phyloP scores from a whole-genome alignment of 2,113 vertebrate genomes.

The Tympanuchus pallidicinctus region DNA sequence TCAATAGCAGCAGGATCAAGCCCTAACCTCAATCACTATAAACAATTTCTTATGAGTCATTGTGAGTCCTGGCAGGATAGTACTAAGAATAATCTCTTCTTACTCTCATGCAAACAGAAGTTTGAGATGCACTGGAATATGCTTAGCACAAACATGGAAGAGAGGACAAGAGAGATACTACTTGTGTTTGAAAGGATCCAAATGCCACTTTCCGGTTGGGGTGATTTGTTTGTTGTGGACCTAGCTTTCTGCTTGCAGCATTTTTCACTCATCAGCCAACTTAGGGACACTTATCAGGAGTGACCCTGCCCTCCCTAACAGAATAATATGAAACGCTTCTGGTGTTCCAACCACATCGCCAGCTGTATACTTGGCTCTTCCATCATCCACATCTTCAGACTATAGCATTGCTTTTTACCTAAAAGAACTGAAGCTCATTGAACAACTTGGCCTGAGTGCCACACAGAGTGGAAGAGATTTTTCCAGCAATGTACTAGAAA shows the following conservation, averaged over 20 bases:
- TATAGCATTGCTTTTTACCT: not conserved
- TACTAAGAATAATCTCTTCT: not conserved
- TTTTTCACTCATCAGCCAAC: not conserved
- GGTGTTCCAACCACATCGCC: not conserved
- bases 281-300: not conserved
- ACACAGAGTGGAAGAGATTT: not conserved
- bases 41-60: accelerated
- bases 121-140: not conserved
- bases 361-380: not conserved
- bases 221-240: not conserved
- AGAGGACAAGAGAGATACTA: not conserved
- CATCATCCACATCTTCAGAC: not conserved
- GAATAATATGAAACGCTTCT: not conserved
- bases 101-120: not conserved
- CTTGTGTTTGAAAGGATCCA: not conserved
- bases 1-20: not conserved
- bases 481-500: not conserved
- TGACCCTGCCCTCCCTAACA: accelerated
- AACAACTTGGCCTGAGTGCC: accelerated
- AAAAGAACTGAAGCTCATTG: not conserved
- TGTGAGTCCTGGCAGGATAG: not conserved
- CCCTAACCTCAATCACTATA: not conserved
- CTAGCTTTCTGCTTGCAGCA: not conserved
- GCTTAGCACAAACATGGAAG: not conserved
- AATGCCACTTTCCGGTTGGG: accelerated